Evolutionary conservation across 2,113 vertebrate species (phyloP), one percentile per base, ranked within the genome.

Genomic region (Peromyscus leucopus): DNA sequence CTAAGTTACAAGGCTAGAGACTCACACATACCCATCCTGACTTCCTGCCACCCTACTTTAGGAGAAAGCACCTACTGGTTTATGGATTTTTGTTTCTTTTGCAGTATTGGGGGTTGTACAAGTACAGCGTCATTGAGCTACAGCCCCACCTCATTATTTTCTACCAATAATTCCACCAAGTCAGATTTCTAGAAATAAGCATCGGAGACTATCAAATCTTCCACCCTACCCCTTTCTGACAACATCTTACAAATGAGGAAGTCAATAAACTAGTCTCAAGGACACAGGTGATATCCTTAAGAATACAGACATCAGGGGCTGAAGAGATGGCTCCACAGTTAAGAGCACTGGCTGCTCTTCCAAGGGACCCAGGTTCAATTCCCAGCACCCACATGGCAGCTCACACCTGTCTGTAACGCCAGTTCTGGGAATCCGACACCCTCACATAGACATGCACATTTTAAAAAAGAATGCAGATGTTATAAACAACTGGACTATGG

Each of bases 161-260:
- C 57, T 91, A 82, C 36, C 82, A 93, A 46, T 83, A 12, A 94
- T 92, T 95, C 79, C 89, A 90, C 1, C 61, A 92, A 83, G 33
- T 87, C 51, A 96, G 79, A 59, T 61, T 92, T 96, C 28, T 48
- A 87, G 74, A 79, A 96, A 92, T 78, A 95, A 89, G 51, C 16
- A 96, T 63, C 80, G 72, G 69, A 86, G 22, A 82, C 83, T n/a
- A 85, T 39, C 51, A 93, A 97, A 93, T 61, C 15, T 33, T 93
- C 87, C 61, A 42, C 36, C 69, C 72, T 96, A 21, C 28, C 48
- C 21, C 24, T 59, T 59, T 67, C 85, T 46, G 31, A 82, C 2
- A 85, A 90, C 51, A 96, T 69, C 96, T 95, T 67, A 94, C 16
- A 94, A 75, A 75, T 46, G 16, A 96, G 3, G 13, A 80, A 85